Conservation (phyloP, 2,113 vertebrate species). For the Microcebus ravelobensis region DNA sequence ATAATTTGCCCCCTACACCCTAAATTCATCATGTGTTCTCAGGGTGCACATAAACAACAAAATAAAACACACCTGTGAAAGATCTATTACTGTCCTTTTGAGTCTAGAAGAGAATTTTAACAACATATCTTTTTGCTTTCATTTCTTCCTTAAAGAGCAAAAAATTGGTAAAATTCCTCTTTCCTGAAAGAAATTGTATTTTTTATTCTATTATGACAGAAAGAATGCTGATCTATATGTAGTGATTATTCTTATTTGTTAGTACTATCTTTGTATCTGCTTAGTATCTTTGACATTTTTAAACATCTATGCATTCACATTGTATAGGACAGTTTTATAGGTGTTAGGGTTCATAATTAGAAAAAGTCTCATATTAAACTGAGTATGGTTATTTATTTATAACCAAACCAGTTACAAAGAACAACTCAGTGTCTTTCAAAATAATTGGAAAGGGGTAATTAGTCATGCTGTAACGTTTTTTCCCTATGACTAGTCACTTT, state of each 20-base stretch:
- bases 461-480: neutral
- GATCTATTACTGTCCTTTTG: neutral
- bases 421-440: neutral
- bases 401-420: neutral
- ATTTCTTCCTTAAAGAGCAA: neutral
- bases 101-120: neutral
- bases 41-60: neutral
- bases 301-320: neutral
- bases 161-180: neutral
- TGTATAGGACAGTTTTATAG: neutral
- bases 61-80: slow-evolving; percentile 11
- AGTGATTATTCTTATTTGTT: neutral
- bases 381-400: neutral
- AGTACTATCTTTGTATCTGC: neutral
- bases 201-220: neutral
- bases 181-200: neutral
- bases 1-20: neutral
- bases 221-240: neutral
- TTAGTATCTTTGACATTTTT: neutral
- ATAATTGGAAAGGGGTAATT: neutral
- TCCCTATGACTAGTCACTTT: neutral
- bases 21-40: neutral
- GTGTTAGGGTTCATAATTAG: neutral
- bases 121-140: neutral
- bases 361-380: neutral